A percentile compares a stretch with the other conserved stretches of the same genome.
These are phyloP conservation scores for Stomatorhinus walkeri DNA, from an alignment of 2,797 vertebrate genomes.

Conservation along the genomic window DNA sequence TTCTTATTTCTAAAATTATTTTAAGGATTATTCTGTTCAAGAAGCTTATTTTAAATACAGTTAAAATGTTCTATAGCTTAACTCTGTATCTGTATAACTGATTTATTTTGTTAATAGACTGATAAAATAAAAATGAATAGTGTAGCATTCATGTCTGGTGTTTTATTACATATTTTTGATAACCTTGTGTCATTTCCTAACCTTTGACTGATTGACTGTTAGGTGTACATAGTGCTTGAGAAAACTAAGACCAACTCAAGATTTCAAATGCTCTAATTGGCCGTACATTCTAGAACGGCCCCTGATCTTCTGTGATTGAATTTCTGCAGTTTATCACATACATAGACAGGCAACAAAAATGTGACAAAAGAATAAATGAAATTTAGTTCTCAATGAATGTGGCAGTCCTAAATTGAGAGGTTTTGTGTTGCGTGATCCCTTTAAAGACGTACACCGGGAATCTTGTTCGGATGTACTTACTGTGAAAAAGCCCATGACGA, in stretches of 20 bases:
- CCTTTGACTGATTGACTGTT: neutral
- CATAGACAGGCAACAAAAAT: neutral
- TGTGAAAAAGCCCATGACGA: constrained; percentile 77
- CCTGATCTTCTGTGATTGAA: neutral
- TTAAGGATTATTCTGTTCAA: neutral
- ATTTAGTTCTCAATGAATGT: neutral
- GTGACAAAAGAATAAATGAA: neutral
- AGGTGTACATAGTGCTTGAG: neutral
- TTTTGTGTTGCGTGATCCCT: neutral
- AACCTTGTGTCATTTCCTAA: neutral
- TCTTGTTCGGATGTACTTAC: constrained; percentile 46
- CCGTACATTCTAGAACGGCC: neutral
- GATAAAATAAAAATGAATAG: neutral
- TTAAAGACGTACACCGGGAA: neutral
- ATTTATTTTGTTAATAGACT: neutral
- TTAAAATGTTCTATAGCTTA: neutral
- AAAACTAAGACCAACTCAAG: neutral
- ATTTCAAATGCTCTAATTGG: neutral
- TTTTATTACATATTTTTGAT: neutral
- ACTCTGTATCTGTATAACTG: neutral
- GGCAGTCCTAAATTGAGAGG: too few relatives aligned
- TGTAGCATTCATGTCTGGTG: neutral
- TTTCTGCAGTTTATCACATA: neutral
- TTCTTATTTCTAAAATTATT: neutral
- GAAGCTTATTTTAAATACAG: neutral